Evolutionary conservation across 1,140 invertebrate genomes (phyloP).

Genomic region (Atta colombica): DNA sequence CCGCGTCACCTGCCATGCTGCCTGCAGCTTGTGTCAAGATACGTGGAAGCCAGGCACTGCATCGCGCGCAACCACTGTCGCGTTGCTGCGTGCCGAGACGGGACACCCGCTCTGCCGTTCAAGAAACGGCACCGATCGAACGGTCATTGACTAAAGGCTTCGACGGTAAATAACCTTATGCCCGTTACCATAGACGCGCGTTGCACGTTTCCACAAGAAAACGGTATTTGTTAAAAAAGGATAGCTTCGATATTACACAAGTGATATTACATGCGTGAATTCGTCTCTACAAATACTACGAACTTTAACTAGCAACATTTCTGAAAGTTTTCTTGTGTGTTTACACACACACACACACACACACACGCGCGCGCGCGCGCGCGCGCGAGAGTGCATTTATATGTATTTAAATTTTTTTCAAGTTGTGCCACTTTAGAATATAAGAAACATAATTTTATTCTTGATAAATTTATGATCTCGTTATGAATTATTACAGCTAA

Average conservation of each 20-base stretch:
- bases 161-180: conserved; percentile 58
- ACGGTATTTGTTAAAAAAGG: background rate
- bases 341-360: too few species aligned
- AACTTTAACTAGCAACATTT: background rate
- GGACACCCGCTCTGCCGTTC: conserved; percentile 13
- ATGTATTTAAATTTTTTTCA: background rate
- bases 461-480: background rate
- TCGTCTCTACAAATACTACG: background rate
- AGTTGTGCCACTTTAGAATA: background rate
- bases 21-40: conserved; percentile 54
- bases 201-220: background rate
- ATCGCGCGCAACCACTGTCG: conserved; percentile 50
- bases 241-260: background rate
- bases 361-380: too few species aligned
- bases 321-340: background rate
- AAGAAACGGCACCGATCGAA: conserved; percentile 61
- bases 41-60: conserved; percentile 30
- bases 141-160: conserved; percentile 63
- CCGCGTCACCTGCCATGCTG: conserved; percentile 74
- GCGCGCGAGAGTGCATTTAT: background rate
- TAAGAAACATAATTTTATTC: background rate
- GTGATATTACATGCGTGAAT: background rate
- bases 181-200: conserved; percentile 27
- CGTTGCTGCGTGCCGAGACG: conserved; percentile 13
- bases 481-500: background rate